phyloP scores from a whole-genome alignment of 2,888 invertebrate genomes.

The Drosophila infuscata region DNA sequence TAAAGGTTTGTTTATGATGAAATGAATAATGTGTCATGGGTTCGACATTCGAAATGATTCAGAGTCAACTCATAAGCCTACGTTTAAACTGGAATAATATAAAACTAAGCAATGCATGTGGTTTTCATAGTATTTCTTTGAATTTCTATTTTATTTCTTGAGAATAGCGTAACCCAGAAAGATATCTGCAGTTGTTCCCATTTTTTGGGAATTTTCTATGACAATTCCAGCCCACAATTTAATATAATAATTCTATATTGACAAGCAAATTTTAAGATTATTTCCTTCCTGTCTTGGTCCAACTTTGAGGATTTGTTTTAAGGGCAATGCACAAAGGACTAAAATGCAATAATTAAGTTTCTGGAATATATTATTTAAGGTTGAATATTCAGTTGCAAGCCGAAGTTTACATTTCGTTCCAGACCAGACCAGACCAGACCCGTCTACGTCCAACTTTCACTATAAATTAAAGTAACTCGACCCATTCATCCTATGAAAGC shows the following conservation, averaged over 20 bases:
- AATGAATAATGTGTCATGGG: conserved; percentile 9
- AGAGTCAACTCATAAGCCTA: not conserved
- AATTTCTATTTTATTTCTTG: too few species aligned
- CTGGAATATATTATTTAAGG: not conserved
- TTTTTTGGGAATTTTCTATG: too few species aligned
- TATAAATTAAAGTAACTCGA: not conserved
- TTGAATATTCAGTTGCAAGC: not conserved
- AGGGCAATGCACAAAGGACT: not conserved
- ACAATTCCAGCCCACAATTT: not conserved
- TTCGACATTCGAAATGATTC: conserved; percentile 29
- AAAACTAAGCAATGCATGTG: not conserved
- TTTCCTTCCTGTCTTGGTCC: not conserved
- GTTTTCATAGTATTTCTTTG: not conserved
- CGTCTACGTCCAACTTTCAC: not conserved
- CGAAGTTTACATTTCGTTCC: not conserved
- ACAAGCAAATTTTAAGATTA: not conserved
- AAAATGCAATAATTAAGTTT: not conserved
- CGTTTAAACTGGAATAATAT: not conserved
- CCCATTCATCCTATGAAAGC: not conserved
- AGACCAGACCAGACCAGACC: too few species aligned
- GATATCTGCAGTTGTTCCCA: not conserved
- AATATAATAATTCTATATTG: not conserved
- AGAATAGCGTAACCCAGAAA: not conserved
- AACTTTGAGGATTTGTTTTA: not conserved
- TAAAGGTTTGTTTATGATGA: not conserved